Base-by-base conservation (phyloP, 2,797 vertebrate species). In the Simalia tracyae region DNA sequence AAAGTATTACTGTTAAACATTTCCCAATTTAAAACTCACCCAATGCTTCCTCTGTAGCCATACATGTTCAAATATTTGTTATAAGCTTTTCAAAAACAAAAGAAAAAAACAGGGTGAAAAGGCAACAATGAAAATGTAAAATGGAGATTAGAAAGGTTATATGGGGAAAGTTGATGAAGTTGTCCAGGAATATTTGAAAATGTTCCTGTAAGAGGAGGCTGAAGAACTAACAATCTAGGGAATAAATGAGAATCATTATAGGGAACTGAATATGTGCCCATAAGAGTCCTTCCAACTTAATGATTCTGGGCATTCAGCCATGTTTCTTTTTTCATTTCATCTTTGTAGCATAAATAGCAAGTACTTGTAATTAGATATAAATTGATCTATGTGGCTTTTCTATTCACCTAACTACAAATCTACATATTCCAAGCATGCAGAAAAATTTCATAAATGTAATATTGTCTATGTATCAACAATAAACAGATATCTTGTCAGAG, bases 391-490 rank as follows among this genome's bases (percentile, higher is more conserved):
- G 90, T 86, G 88, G 89, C 0, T 91, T 57, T 91, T 84, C 64
- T 28, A 84, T 17, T 91, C 3, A 28, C 4, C 9, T 50, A 76
- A 59, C 17, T 0, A 0, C n/a, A 28, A 84, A 76, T 28, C 12
- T 63, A 17, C 57, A 91, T 63, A 64, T 89, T 93, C 94, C 46
- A 91, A 85, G 59, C 9, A 90, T 86, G 28, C 22, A 90, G 1
- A 6, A 7, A 26, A 88, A 88, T 24, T 90, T 60, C 93, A 94
- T 92, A 91, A 94, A 95, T 92, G 60, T 22, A 87, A 50, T 89
- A 94, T n/a, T 93, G 84, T 87, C 59, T 91, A n/a, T 91, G 6
- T 54, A 87, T 92, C 88, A 89, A 19, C 84, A 94, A 92, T 84
- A 95, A 94, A 95, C 60, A 72, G 8, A n/a, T 9, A 7, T 89